Evolutionary conservation across 2,888 invertebrate species (phyloP).

Genomic region (Chymomyza amoena): DNA sequence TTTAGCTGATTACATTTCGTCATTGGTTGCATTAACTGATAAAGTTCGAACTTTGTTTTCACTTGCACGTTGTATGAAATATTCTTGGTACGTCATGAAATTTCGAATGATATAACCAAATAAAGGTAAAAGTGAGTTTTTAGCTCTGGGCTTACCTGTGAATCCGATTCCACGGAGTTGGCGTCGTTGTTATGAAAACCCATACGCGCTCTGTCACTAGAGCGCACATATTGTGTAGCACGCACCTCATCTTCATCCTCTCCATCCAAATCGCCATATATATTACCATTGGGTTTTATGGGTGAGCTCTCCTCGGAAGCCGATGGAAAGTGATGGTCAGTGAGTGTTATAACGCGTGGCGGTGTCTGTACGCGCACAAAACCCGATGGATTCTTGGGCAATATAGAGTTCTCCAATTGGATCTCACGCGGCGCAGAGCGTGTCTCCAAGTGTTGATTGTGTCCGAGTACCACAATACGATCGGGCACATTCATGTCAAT

Average conservation of each 20-base stretch:
- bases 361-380: constrained; percentile 92
- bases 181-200: constrained; percentile 74
- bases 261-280: constrained; percentile 55
- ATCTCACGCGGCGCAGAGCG: constrained; percentile 93
- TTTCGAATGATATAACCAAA: background rate
- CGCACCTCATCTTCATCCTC: constrained; percentile 60
- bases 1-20: constrained; percentile 36
- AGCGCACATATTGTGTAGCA: constrained; percentile 72
- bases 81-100: background rate
- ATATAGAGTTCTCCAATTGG: constrained; percentile 88
- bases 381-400: constrained; percentile 83
- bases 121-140: background rate
- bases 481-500: constrained; percentile 96
- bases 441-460: constrained; percentile 84
- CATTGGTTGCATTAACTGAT: constrained; percentile 38
- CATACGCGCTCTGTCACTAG: constrained; percentile 64
- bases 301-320: constrained; percentile 80
- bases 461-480: constrained; percentile 92
- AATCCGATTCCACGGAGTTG: constrained; percentile 76
- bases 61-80: background rate
- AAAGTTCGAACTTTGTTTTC: constrained; percentile 14
- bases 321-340: constrained; percentile 90
- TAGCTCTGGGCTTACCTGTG: constrained; percentile 59
- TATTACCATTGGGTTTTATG: constrained; percentile 46
- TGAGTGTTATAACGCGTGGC: constrained; percentile 91